phyloP scores from a whole-genome alignment of 1,140 invertebrate genomes.

The Lucilia sericata region DNA sequence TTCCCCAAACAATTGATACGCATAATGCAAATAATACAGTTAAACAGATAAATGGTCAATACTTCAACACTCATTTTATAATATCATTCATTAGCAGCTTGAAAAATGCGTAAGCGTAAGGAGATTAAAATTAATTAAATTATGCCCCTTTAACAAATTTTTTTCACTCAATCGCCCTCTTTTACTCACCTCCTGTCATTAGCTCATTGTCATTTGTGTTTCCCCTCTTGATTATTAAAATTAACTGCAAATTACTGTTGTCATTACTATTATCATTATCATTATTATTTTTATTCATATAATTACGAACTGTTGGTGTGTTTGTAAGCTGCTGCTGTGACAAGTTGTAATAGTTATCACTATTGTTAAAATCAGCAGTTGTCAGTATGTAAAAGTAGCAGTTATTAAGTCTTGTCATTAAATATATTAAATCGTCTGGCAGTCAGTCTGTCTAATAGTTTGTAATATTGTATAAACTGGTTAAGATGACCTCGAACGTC shows the following conservation, averaged over 20 bases:
- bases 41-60: too few species aligned
- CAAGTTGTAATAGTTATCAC: too few species aligned
- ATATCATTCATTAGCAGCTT: too few species aligned
- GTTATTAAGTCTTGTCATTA: neutral
- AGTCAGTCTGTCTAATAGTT: too few species aligned
- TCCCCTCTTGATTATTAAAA: neutral
- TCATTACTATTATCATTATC: neutral
- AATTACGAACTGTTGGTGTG: neutral
- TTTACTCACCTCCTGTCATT: neutral
- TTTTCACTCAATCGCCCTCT: neutral
- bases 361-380: too few species aligned
- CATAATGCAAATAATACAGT: too few species aligned
- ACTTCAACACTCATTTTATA: too few species aligned
- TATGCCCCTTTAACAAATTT: too few species aligned
- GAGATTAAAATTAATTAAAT: too few species aligned
- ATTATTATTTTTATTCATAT: neutral
- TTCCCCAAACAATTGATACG: too few species aligned
- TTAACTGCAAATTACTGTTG: constrained; percentile 13
- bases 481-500: constrained; percentile 6
- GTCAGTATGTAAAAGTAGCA: neutral
- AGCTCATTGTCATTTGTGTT: neutral
- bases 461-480: neutral
- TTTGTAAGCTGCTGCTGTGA: neutral
- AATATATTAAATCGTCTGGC: neutral
- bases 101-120: too few species aligned